These are phyloP conservation scores for Cygnus atratus DNA, from an alignment of 2,113 vertebrate genomes.

Conservation along the genomic window DNA sequence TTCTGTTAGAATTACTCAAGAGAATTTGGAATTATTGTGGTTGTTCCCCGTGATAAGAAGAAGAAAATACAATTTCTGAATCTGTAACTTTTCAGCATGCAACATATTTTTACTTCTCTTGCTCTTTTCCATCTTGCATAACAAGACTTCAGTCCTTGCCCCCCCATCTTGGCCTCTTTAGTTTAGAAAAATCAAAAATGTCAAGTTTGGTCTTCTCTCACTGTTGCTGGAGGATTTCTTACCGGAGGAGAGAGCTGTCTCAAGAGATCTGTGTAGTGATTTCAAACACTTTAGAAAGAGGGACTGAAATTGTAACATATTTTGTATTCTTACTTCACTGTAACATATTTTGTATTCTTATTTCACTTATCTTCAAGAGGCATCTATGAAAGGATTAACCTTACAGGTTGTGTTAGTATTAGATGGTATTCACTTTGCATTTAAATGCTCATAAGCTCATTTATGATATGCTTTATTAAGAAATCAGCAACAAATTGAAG, in stretches of 20 bases:
- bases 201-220: neutral
- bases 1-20: neutral
- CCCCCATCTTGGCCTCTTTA: neutral
- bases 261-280: neutral
- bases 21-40: neutral
- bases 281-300: neutral
- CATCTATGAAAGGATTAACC: neutral
- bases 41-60: neutral
- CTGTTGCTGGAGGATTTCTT: neutral
- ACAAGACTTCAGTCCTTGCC: neutral
- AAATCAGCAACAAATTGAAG: neutral
- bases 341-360: neutral
- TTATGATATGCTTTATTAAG: neutral
- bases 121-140: neutral
- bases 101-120: neutral
- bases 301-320: neutral
- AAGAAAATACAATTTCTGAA: neutral
- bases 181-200: slow-evolving; percentile 1
- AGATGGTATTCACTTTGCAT: neutral
- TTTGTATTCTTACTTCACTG: neutral
- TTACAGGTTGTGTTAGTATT: neutral
- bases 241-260: neutral
- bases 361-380: neutral
- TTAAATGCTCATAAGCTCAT: neutral
- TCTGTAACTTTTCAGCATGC: neutral